Conservation (phyloP, 2,797 vertebrate species). For the Potorous gilbertii region DNA sequence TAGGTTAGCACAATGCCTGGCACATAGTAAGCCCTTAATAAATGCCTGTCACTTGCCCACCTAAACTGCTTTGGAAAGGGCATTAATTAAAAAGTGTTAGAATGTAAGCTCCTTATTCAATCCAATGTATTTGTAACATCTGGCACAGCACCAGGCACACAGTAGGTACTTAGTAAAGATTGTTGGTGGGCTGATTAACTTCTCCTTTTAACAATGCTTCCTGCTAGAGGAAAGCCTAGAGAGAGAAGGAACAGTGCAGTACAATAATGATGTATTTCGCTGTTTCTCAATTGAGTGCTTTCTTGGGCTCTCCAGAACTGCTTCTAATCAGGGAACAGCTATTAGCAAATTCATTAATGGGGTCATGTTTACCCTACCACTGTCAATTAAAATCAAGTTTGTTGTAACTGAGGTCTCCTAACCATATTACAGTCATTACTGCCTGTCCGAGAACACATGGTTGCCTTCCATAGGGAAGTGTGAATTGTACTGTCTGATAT, state of each 20-base stretch:
- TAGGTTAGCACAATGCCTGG: too few relatives aligned
- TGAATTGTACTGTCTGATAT: not conserved
- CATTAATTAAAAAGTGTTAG: too few relatives aligned
- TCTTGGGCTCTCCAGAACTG: not conserved
- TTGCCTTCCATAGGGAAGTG: not conserved
- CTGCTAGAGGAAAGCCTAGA: not conserved
- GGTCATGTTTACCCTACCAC: not conserved
- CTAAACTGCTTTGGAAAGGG: too few relatives aligned
- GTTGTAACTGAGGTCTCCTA: not conserved
- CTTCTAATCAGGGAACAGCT: not conserved
- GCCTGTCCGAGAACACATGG: not conserved
- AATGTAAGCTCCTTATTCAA: not conserved
- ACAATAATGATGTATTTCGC: not conserved
- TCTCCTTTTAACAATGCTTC: not conserved
- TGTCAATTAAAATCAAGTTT: conserved; percentile 1
- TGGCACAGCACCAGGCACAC: not conserved
- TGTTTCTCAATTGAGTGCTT: not conserved
- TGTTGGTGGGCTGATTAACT: not conserved
- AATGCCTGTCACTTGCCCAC: too few relatives aligned
- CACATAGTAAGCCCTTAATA: too few relatives aligned
- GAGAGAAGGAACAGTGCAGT: not conserved
- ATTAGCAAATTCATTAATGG: not conserved
- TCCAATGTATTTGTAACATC: not conserved
- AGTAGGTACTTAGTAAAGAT: not conserved
- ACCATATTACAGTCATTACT: not conserved